These are phyloP conservation scores for Chromobotia macracanthus DNA, from an alignment of 2,797 vertebrate genomes.

Conservation along the genomic window DNA sequence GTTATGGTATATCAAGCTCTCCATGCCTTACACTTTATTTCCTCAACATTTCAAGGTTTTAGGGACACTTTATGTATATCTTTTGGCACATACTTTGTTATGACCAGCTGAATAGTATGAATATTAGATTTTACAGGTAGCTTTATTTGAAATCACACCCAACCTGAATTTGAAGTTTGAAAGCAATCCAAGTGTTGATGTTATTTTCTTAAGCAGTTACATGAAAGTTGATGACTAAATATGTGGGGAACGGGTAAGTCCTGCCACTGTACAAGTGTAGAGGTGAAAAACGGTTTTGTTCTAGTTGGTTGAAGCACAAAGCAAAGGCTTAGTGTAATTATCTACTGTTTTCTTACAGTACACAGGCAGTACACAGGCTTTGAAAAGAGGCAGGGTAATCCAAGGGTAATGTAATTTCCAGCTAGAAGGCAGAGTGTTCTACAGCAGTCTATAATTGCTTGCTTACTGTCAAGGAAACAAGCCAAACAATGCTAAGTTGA, in stretches of 20 bases:
- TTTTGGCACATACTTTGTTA: slow-evolving; percentile 53
- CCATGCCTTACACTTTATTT: slow-evolving; percentile 3
- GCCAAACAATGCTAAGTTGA: slow-evolving; percentile 32
- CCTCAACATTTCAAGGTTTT: not conserved
- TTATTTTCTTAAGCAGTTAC: not conserved
- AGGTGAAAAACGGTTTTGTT: slow-evolving; percentile 48
- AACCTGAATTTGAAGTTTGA: not conserved
- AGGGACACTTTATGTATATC: not conserved
- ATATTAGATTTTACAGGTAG: slow-evolving; percentile 23
- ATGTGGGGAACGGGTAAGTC: not conserved
- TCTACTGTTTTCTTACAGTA: slow-evolving; percentile 63
- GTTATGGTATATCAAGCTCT: slow-evolving; percentile 31
- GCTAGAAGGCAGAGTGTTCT: slow-evolving; percentile 6
- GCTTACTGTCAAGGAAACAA: slow-evolving; percentile 35
- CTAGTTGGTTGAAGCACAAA: slow-evolving; percentile 58
- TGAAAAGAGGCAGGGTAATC: slow-evolving; percentile 28
- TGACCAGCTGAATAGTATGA: slow-evolving; percentile 55
- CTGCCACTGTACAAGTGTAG: slow-evolving; percentile 23
- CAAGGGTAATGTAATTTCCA: slow-evolving; percentile 3
- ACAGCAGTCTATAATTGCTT: slow-evolving; percentile 37
- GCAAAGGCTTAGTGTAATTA: slow-evolving; percentile 64
- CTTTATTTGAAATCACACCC: slow-evolving; percentile 13
- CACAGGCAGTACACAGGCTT: slow-evolving; percentile 56
- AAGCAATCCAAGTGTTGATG: not conserved
- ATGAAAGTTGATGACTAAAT: slow-evolving; percentile 13